A percentile compares a stretch with the other conserved stretches of the same genome.
Conservation (phyloP, 37 sponge, comb jelly and placozoan species). For the Beroe forskalii region DNA sequence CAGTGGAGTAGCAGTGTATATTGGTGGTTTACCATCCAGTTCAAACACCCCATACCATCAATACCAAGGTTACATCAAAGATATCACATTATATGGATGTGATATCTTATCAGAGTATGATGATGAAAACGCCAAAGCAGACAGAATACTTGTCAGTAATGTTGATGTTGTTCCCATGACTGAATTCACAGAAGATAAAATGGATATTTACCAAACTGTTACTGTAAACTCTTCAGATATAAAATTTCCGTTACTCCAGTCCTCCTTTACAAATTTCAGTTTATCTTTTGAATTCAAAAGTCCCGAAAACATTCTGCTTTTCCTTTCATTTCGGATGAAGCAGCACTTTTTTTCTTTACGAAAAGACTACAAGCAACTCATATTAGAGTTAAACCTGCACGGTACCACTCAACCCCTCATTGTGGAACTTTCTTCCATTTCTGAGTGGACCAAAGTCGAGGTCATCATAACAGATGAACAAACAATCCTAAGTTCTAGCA, state of each 20-base stretch:
- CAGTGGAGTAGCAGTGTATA: neutral
- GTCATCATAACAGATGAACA: neutral
- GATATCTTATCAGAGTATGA: neutral
- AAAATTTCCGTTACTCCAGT: neutral
- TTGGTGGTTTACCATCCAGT: neutral
- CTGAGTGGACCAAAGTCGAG: neutral
- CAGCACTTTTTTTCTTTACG: neutral
- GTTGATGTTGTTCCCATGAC: neutral
- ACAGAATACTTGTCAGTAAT: neutral
- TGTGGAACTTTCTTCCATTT: neutral
- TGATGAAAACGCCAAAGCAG: neutral
- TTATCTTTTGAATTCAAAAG: conserved; percentile 36
- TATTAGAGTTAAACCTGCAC: conserved; percentile 17
- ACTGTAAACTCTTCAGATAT: conserved; percentile 25
- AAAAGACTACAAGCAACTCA: conserved; percentile 61
- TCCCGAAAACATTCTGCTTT: conserved; percentile 1
- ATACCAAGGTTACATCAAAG: neutral
- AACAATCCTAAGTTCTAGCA: neutral
- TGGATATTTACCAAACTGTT: neutral
- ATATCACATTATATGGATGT: neutral
- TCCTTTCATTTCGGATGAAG: conserved; percentile 5
- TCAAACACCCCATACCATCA: neutral
- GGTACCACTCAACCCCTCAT: neutral
- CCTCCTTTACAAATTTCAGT: conserved; percentile 17
- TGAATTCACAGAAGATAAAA: neutral